Conservation (phyloP, 2,888 invertebrate genomes). For the Linnaemya tessellans region DNA sequence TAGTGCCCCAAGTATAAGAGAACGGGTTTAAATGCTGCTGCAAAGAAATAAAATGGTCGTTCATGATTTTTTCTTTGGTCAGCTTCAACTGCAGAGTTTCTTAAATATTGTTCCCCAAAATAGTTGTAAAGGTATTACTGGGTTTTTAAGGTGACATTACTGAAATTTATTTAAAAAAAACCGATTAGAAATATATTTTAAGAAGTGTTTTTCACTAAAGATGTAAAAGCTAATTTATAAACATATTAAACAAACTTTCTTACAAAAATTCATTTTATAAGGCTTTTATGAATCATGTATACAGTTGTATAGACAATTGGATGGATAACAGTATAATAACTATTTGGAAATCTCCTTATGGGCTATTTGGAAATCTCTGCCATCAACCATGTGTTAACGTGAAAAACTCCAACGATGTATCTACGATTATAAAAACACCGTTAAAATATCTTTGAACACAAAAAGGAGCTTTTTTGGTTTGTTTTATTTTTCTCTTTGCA, state of each 20-base stretch:
- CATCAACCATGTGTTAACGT: constrained; percentile 7
- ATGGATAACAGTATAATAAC: too few species aligned
- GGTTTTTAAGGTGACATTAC: neutral
- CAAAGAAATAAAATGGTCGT: constrained; percentile 33
- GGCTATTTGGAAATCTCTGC: constrained; percentile 18
- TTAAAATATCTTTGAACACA: constrained; percentile 42
- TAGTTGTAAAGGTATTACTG: neutral
- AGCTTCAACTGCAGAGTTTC: constrained; percentile 23
- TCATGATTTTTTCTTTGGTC: constrained; percentile 21
- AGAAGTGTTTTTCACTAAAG: neutral
- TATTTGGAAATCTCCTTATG: too few species aligned
- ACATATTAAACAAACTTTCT: too few species aligned
- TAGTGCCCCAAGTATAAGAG: constrained; percentile 17
- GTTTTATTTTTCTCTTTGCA: neutral
- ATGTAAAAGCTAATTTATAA: neutral
- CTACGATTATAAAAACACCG: constrained; percentile 11
- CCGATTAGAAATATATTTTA: neutral
- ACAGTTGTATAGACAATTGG: too few species aligned
- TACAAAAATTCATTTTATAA: too few species aligned
- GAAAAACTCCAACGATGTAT: constrained; percentile 16
- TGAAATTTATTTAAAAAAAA: too few species aligned
- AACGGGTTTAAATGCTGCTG: constrained; percentile 51
- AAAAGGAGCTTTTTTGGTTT: constrained; percentile 1
- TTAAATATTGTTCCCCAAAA: neutral
- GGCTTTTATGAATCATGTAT: too few species aligned